phyloP scores from a whole-genome alignment of 2,113 vertebrate genomes.

The Atractosteus spatula region DNA sequence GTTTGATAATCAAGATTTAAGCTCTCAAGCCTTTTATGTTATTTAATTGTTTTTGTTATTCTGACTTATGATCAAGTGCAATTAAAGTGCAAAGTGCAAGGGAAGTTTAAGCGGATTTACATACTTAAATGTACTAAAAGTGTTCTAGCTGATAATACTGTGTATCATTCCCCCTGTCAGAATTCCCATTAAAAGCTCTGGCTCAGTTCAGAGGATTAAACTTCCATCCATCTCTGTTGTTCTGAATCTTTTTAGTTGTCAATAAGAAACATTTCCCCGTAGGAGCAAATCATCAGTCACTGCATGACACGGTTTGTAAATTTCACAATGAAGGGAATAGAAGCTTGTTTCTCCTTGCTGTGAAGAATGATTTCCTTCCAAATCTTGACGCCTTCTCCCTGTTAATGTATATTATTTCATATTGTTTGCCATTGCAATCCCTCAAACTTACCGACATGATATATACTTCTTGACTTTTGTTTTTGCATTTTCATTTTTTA shows the following conservation, averaged over 20 bases:
- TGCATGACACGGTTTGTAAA: conserved; percentile 43
- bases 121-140: background rate
- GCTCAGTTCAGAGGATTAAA: conserved; percentile 46
- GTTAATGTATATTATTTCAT: background rate
- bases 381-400: background rate
- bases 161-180: conserved; percentile 36
- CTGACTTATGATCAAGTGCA: too few relatives aligned
- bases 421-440: conserved; percentile 35
- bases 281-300: conserved; percentile 49
- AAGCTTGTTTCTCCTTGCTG: conserved; percentile 37
- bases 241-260: conserved; percentile 51
- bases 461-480: conserved; percentile 40
- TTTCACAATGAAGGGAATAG: conserved; percentile 34
- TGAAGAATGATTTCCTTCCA: conserved; percentile 29
- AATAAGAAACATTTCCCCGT: conserved; percentile 52
- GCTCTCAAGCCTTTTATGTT: too few relatives aligned
- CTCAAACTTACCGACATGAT: conserved; percentile 41
- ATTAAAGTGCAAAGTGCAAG: too few relatives aligned
- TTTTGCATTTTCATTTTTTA: conserved; percentile 58
- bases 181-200: conserved; percentile 50
- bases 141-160: background rate
- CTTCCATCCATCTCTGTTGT: conserved; percentile 26
- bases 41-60: too few relatives aligned
- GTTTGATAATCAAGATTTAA: too few relatives aligned
- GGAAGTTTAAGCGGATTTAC: too few relatives aligned